Conservation (phyloP, 2,888 invertebrate species). For the Kuschelorhynchus macadamiae region DNA sequence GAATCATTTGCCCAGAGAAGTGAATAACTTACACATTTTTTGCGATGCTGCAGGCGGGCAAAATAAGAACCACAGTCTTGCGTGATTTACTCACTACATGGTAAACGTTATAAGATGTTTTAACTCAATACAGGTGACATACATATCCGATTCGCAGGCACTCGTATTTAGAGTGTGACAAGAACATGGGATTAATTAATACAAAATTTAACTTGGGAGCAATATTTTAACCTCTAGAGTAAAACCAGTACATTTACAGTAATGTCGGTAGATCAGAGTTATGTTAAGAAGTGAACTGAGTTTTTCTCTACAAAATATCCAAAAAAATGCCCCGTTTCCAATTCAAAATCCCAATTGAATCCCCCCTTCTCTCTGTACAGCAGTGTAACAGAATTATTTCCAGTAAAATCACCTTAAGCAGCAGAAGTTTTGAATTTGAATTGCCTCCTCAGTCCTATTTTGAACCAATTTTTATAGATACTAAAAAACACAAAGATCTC, state of each 20-base stretch:
- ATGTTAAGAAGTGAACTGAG: conserved; percentile 36
- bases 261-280: conserved; percentile 35
- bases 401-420: conserved; percentile 6
- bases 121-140: conserved; percentile 19
- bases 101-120: conserved; percentile 28
- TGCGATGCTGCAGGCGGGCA: conserved; percentile 8
- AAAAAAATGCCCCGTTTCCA: too few species aligned
- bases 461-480: conserved; percentile 14
- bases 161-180: conserved; percentile 6
- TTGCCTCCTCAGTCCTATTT: conserved; percentile 21
- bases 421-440: conserved; percentile 23
- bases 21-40: too few species aligned
- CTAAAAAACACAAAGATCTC: not conserved
- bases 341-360: too few species aligned
- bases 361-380: conserved; percentile 8
- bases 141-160: too few species aligned
- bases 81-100: conserved; percentile 25
- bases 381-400: conserved; percentile 9
- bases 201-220: conserved; percentile 30
- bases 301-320: conserved; percentile 33
- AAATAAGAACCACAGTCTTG: conserved; percentile 27
- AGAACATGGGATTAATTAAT: conserved; percentile 38
- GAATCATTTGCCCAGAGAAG: too few species aligned
- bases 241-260: conserved; percentile 35
- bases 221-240: conserved; percentile 18